Conservation (phyloP, 2,113 vertebrate genomes). For the Cavia porcellus region DNA sequence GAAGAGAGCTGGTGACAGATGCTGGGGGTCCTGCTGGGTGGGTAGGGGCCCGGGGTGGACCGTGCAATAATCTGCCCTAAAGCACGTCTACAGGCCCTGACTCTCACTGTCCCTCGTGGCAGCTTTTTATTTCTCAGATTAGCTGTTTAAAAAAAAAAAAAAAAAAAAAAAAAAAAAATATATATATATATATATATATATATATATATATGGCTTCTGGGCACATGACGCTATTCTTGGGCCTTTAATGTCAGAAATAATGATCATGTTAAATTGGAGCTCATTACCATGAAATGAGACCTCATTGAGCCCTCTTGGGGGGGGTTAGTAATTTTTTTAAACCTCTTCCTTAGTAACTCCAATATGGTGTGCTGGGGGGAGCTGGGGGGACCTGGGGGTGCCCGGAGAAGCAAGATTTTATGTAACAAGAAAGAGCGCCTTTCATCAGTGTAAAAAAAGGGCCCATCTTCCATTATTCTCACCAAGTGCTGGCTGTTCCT, state of each 20-base stretch:
- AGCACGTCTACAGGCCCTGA: constrained; percentile 84
- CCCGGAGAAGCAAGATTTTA: constrained; percentile 86
- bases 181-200: background rate
- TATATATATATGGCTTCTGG: constrained; percentile 89
- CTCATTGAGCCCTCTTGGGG: constrained; percentile 87
- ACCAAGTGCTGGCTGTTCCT: constrained; percentile 82
- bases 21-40: background rate
- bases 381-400: constrained; percentile 73
- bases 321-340: constrained; percentile 85
- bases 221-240: constrained; percentile 90
- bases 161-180: too few species aligned
- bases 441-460: constrained; percentile 77
- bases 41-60: background rate
- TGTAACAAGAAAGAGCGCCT: constrained; percentile 84
- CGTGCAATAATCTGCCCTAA: constrained; percentile 81
- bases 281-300: constrained; percentile 90
- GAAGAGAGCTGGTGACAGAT: background rate
- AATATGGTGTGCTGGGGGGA: constrained; percentile 81
- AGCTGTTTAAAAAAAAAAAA: constrained; percentile 78
- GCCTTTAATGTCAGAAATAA: constrained; percentile 92
- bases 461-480: constrained; percentile 86
- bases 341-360: constrained; percentile 81
- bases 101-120: constrained; percentile 88
- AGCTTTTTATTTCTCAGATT: constrained; percentile 91
- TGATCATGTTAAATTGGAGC: constrained; percentile 91